phyloP scores from a whole-genome alignment of 2,888 invertebrate genomes.

The Drosophila planitibia region DNA sequence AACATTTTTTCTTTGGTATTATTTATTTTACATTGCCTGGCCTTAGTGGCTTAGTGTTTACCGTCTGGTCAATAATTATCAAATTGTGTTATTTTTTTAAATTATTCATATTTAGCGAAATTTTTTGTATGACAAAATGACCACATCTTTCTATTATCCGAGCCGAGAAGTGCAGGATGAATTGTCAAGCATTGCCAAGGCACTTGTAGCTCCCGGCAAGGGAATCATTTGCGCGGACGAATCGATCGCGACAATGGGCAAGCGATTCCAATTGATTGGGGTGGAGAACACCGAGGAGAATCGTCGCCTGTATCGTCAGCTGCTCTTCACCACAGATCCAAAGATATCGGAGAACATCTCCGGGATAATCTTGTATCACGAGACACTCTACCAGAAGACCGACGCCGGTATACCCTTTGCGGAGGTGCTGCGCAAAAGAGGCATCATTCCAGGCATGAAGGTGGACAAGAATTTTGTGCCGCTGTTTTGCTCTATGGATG shows the following conservation, averaged over 20 bases:
- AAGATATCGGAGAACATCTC: constrained; percentile 93
- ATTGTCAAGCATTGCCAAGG: constrained; percentile 93
- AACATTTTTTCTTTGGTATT: not conserved
- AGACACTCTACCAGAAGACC: constrained; percentile 98
- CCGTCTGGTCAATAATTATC: constrained; percentile 5
- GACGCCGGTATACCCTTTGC: constrained; percentile 94
- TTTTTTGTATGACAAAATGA: constrained; percentile 86
- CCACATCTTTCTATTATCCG: constrained; percentile 92
- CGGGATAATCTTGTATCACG: constrained; percentile 99
- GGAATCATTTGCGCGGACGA: constrained; percentile 99
- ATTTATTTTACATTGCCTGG: not conserved
- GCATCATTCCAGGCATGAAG: constrained; percentile 98
- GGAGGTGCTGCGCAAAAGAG: constrained; percentile 92
- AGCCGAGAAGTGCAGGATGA: constrained; percentile 94
- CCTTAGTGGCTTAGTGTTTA: not conserved
- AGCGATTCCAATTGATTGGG: constrained; percentile 90
- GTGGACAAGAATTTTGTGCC: constrained; percentile 98
- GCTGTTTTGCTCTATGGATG: constrained; percentile 96
- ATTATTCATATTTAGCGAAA: constrained; percentile 24
- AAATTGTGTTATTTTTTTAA: not conserved
- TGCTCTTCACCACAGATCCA: constrained; percentile 93
- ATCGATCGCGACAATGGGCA: constrained; percentile 89
- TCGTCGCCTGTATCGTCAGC: constrained; percentile 93
- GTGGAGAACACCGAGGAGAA: constrained; percentile 97
- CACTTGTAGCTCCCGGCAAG: constrained; percentile 97